Conservation (phyloP, 2,888 invertebrate species). For the Erebia aethiops region DNA sequence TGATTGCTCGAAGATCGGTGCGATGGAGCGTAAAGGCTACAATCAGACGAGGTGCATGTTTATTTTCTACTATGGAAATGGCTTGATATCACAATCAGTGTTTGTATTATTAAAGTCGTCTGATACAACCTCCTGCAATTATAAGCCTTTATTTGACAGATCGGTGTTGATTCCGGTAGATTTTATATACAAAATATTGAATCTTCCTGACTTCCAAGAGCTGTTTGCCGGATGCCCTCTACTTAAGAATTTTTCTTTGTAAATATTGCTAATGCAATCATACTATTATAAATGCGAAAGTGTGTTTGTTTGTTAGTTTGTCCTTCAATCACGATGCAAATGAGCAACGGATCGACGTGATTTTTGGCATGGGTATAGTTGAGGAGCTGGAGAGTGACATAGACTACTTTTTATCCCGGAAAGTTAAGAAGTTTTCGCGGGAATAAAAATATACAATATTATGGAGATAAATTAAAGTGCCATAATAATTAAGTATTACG, state of each 20-base stretch:
- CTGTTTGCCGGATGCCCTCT: not conserved
- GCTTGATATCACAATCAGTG: constrained; percentile 3
- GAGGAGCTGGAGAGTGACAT: no score
- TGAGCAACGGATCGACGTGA: no score
- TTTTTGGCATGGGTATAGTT: no score
- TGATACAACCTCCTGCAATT: not conserved
- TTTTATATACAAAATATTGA: not conserved
- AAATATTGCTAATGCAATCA: not conserved
- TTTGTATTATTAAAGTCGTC: constrained; percentile 1
- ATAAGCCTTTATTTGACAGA: not conserved
- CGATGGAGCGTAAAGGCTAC: constrained; percentile 34
- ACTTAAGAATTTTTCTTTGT: not conserved
- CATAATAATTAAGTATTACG: no score
- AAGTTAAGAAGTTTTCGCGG: no score
- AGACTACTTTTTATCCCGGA: no score
- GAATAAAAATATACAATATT: no score
- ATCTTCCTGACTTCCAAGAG: not conserved
- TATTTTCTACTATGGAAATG: constrained; percentile 15
- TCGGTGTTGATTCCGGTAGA: constrained; percentile 10
- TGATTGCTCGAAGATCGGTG: constrained; percentile 26
- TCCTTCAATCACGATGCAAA: no score
- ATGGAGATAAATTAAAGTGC: no score
- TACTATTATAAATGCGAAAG: no score
- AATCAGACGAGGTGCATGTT: constrained; percentile 27
- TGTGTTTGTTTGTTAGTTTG: no score